Evolutionary conservation across 1,140 invertebrate species (phyloP), one percentile per base, ranked within the genome.

Genomic region (Drosophila kepulauana): DNA sequence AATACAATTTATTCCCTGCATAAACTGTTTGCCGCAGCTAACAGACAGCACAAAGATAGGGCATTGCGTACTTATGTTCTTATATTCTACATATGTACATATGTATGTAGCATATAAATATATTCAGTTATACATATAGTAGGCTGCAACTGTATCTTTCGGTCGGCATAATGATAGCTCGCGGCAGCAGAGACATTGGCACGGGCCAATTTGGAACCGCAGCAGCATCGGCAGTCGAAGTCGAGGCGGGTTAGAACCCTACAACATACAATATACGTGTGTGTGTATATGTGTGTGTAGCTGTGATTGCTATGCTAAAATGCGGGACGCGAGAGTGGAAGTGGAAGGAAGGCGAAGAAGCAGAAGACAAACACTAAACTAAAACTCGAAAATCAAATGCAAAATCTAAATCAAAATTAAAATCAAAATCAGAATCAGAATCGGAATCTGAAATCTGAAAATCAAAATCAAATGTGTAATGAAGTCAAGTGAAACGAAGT

Each of bases 401-500:
- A 20, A 43, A 63, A 49, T 28, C n/a, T 15, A 43, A 67, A 49
- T 28, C 6, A 45, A 35, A 64, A 54, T 48, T 15, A 13, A 66
- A 51, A 16, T 6, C 41, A 43, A 10, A 41, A 11, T 25, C 33
- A 20, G 43, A 13, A 30, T 16, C 33, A n/a, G 30, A 38, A 54
- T 43, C 74, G 35, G 35, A 8, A 43, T 13, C 41, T 20, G 20
- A 20, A 20, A 20, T 20, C 20, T 20, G 20, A 66, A 63, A 62
- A 28, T 5, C 48, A 45, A 56, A 64, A 45, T 64, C 38, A 71
- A 70, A 62, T 78, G 69, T 78, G 48, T 71, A 85, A 85, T 78
- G 65, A 82, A 78, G 78, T 75, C 74, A 69, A 81, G 74, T 78
- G 78, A 68, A 77, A 72, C 75, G 68, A 64, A 77, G 81, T 72